phyloP scores from a whole-genome alignment of 2,797 vertebrate genomes.

The Hybognathus amarus region DNA sequence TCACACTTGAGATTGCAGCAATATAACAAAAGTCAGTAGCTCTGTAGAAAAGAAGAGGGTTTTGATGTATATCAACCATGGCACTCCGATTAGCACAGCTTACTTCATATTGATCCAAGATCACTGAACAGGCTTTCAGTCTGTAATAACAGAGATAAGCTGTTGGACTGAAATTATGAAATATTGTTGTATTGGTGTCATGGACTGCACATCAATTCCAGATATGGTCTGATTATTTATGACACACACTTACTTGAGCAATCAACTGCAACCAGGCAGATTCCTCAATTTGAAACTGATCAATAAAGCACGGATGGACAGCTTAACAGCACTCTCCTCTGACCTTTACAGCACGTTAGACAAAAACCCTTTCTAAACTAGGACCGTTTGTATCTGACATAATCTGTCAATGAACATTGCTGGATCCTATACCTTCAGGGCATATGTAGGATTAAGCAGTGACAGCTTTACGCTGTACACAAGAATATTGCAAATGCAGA shows the following conservation, averaged over 20 bases:
- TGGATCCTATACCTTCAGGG: background rate
- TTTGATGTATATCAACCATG: background rate
- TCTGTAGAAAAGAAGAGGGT: background rate
- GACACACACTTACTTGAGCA: slow-evolving; percentile 11
- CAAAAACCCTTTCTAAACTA: background rate
- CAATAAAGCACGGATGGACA: slow-evolving; percentile 10
- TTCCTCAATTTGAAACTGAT: background rate
- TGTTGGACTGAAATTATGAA: background rate
- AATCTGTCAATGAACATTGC: background rate
- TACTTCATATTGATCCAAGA: slow-evolving; percentile 24
- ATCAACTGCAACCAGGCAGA: slow-evolving; percentile 7
- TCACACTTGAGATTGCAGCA: background rate
- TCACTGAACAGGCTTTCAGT: slow-evolving; percentile 8
- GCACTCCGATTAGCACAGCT: background rate
- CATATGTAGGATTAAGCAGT: background rate
- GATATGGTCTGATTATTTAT: slow-evolving; percentile 29
- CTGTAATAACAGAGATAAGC: slow-evolving; percentile 3
- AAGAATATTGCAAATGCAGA: background rate
- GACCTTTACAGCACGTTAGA: background rate
- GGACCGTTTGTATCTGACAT: background rate
- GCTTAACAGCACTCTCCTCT: background rate
- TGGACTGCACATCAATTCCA: background rate
- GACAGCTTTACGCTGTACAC: background rate
- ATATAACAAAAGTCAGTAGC: background rate
- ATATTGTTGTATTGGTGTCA: background rate